Percentiles rank a stretch among this genome's conserved stretches.
Evolutionary conservation across 1,140 invertebrate species (phyloP).

Genomic region (Sitophilus oryzae): DNA sequence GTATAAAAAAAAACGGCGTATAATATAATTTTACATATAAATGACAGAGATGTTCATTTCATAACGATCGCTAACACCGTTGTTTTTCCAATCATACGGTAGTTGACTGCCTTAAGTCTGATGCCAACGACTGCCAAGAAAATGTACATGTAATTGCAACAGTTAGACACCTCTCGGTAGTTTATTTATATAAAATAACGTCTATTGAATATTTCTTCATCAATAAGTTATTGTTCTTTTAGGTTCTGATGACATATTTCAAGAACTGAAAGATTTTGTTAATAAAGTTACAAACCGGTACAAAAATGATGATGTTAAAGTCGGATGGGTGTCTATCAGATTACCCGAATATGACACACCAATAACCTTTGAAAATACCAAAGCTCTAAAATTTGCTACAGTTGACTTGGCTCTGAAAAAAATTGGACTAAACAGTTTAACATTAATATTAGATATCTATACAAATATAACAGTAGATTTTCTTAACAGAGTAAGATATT

Average conservation of each 20-base stretch:
- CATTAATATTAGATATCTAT: constrained; percentile 59
- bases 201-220: too few relatives aligned
- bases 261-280: constrained; percentile 58
- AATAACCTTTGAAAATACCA: constrained; percentile 35
- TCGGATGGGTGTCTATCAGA: constrained; percentile 65
- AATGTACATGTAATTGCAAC: too few relatives aligned
- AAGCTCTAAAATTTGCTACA: constrained; percentile 58
- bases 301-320: constrained; percentile 60
- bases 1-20: too few relatives aligned
- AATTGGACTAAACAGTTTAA: constrained; percentile 61
- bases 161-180: too few relatives aligned
- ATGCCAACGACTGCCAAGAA: too few relatives aligned
- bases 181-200: too few relatives aligned
- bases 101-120: too few relatives aligned
- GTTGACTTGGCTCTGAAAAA: constrained; percentile 67
- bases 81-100: too few relatives aligned
- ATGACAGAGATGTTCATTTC: too few relatives aligned
- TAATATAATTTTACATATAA: too few relatives aligned
- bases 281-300: constrained; percentile 60
- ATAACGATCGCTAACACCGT: too few relatives aligned
- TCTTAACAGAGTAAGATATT: constrained; percentile 65
- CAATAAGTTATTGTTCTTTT: constrained; percentile 5
- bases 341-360: constrained; percentile 45
- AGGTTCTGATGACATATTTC: constrained; percentile 52
- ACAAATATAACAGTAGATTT: constrained; percentile 72